phyloP scores from a whole-genome alignment of 2,797 vertebrate species.

The Selene dorsalis region DNA sequence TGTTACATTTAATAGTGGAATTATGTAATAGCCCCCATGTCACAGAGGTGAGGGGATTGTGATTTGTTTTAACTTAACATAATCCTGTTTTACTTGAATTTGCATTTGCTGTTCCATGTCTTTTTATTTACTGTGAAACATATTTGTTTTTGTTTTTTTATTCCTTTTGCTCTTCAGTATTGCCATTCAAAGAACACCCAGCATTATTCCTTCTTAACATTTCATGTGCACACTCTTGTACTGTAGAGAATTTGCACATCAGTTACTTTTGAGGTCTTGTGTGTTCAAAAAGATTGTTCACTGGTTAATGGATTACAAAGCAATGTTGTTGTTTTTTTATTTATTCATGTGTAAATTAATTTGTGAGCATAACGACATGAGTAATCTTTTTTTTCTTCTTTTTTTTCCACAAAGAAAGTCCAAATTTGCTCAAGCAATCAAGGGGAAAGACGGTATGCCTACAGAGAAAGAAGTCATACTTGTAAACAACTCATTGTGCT shows the following conservation, averaged over 20 bases:
- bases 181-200: slow-evolving; percentile 48
- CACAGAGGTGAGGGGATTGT: slow-evolving; percentile 47
- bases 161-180: slow-evolving; percentile 54
- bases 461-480: slow-evolving; percentile 71
- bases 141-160: slow-evolving; percentile 38
- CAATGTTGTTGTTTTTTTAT: slow-evolving; percentile 65
- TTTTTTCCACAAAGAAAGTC: slow-evolving; percentile 66
- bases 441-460: slow-evolving; percentile 68
- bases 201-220: slow-evolving; percentile 48
- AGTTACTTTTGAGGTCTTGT: slow-evolving; percentile 50
- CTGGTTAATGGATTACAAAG: slow-evolving; percentile 63
- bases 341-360: slow-evolving; percentile 77
- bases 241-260: slow-evolving; percentile 67
- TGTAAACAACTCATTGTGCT: slow-evolving; percentile 80
- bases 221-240: slow-evolving; percentile 41
- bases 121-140: slow-evolving; percentile 74
- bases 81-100: slow-evolving; percentile 89
- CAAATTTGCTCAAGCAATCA: slow-evolving; percentile 86
- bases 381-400: slow-evolving; percentile 15
- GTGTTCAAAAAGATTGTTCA: slow-evolving; percentile 58
- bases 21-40: slow-evolving; percentile 48
- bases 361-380: slow-evolving; percentile 47
- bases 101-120: slow-evolving; percentile 69
- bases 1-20: slow-evolving; percentile 55
- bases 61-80: slow-evolving; percentile 75